Evolutionary conservation across 2,113 vertebrate genomes (phyloP), one percentile per base, ranked within the genome.

Genomic region (Andinoacara biseriatus): DNA sequence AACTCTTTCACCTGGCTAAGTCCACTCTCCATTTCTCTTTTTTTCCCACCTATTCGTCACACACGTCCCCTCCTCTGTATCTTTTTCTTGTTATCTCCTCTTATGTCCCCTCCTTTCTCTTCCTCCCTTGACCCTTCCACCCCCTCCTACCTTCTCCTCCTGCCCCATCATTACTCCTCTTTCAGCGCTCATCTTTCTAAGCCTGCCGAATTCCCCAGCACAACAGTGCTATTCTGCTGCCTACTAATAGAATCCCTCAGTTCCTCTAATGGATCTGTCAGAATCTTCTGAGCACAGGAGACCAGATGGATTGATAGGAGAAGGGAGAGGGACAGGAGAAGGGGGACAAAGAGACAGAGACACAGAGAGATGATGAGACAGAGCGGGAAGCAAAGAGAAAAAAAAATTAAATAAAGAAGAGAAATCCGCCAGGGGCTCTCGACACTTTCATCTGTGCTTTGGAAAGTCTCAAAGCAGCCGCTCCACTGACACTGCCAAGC

Each of bases 211-310:
- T 83, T 93, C 76, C 80, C 78, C 84, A 56, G 85, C 91, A 92
- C 92, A 92, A 88, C 91, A 81, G 84, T 74, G 82, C 89, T 85
- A 91, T 92, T 93, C 89, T 91, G 89, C 81, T 62, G 80, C 86
- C 89, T 80, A 80, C 90, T 93, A 93, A 93, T 94, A 94, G 92
- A 94, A 95, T 92, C 84, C 83, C 86, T 86, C 84, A 87, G 81
- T 81, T 87, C 74, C 76, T 85, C 83, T 93, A 93, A 95, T 93
- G 92, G 92, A 93, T 93, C 89, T 93, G 89, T 93, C 93, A 94
- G 82, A 87, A 93, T 91, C 87, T 91, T 84, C 80, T 77, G 78
- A 89, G 86, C 69, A 79, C 77, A 75, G 82, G 77, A 92, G 81
- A 92, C 58, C 81, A 88, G 87, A 94, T 82, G 88, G 89, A 90